Percentiles rank a stretch among this genome's conserved stretches.
phyloP scores from a whole-genome alignment of 2,888 invertebrate species.

The Oscheius sp. region DNA sequence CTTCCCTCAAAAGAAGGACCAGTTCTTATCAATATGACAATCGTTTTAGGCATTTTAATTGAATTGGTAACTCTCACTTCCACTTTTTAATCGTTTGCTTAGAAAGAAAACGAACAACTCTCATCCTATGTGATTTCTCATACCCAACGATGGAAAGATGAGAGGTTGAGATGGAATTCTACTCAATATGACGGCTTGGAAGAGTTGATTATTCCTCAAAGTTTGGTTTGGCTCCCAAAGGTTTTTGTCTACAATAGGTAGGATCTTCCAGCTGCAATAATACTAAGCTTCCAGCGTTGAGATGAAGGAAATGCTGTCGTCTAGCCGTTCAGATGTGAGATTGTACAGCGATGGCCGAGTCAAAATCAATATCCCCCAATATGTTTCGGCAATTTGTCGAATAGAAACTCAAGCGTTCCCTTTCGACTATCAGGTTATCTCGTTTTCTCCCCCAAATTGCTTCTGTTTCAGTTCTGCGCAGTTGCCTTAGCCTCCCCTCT shows the following conservation, averaged over 20 bases:
- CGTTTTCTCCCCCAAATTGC: background rate
- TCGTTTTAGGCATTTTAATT: slow-evolving; percentile 64
- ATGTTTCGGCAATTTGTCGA: slow-evolving; percentile 63
- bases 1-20: slow-evolving; percentile 62
- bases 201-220: slow-evolving; percentile 60
- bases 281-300: slow-evolving; percentile 45
- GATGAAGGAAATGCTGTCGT: slow-evolving; percentile 64
- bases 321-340: slow-evolving; percentile 60
- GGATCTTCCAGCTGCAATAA: background rate
- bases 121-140: slow-evolving; percentile 64
- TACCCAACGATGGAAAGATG: slow-evolving; percentile 55
- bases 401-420: slow-evolving; percentile 61
- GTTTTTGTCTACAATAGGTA: slow-evolving; percentile 64
- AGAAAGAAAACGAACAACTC: slow-evolving; percentile 64
- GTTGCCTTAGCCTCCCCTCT: slow-evolving; percentile 64
- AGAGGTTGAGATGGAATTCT: slow-evolving; percentile 47
- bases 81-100: background rate
- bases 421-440: slow-evolving; percentile 52
- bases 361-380: slow-evolving; percentile 62
- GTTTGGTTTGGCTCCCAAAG: slow-evolving; percentile 64
- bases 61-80: slow-evolving; percentile 53
- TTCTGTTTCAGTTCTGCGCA: slow-evolving; percentile 54
- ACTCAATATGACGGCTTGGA: slow-evolving; percentile 44
- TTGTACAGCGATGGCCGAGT: slow-evolving; percentile 40
- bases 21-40: slow-evolving; percentile 63